Conservation (phyloP, 2,888 invertebrate genomes). For the Apamea sordens region DNA sequence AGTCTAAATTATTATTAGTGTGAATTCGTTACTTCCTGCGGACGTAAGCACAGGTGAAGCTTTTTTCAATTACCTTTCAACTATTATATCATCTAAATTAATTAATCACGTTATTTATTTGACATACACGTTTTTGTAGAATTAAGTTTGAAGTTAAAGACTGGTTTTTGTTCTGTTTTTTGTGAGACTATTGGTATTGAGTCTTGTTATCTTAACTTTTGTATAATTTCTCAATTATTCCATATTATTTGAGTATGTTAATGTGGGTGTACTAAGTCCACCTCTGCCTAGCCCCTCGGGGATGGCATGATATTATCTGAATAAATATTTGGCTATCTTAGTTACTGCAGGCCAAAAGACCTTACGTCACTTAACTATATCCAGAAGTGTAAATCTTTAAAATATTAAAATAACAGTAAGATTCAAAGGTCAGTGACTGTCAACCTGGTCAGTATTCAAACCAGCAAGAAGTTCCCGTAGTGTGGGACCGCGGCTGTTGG, state of each 20-base stretch:
- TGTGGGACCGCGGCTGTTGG: conserved; percentile 55
- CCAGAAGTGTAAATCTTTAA: conserved; percentile 21
- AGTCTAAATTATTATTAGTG: neutral
- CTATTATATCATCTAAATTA: neutral
- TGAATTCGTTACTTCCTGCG: conserved; percentile 17
- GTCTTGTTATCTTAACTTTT: neutral
- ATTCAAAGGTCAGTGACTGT: conserved; percentile 26
- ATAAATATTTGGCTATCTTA: neutral
- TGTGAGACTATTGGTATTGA: too few species aligned
- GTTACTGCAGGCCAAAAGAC: neutral
- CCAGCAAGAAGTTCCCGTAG: conserved; percentile 40
- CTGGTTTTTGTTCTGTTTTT: neutral
- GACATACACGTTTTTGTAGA: neutral
- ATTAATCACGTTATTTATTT: neutral
- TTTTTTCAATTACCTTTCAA: neutral
- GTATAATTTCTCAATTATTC: neutral
- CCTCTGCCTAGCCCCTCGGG: neutral
- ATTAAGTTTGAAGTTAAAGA: neutral
- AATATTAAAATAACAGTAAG: conserved; percentile 25
- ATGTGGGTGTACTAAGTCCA: too few species aligned
- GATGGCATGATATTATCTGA: neutral
- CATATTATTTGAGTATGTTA: neutral
- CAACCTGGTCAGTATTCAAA: conserved; percentile 42
- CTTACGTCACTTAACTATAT: neutral
- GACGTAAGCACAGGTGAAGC: neutral